Conservation (phyloP, 2,888 invertebrate genomes). For the Cetonia aurata region DNA sequence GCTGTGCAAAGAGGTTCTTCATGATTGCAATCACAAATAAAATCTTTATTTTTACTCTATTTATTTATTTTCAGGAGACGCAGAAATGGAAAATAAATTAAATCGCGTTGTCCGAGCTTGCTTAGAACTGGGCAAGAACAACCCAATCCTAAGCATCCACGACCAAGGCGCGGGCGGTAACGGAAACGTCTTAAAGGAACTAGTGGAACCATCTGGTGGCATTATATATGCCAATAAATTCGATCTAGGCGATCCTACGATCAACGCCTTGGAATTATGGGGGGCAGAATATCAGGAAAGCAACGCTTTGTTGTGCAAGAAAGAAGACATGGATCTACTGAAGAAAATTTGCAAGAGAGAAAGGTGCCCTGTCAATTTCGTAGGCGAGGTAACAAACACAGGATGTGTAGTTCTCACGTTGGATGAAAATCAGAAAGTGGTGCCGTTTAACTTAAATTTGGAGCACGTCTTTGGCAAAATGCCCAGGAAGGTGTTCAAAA, state of each 20-base stretch:
- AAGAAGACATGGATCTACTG: conserved; percentile 75
- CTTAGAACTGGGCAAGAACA: conserved; percentile 82
- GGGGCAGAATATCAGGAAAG: conserved; percentile 99
- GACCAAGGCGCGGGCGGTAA: conserved; percentile 99
- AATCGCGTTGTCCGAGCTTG: conserved; percentile 95
- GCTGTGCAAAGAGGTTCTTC: conserved; percentile 89
- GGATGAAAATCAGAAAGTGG: conserved; percentile 72
- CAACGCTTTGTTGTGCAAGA: conserved; percentile 86
- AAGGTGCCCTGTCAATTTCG: conserved; percentile 92
- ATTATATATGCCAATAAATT: conserved; percentile 89
- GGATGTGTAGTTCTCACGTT: conserved; percentile 78
- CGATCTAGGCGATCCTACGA: conserved; percentile 93
- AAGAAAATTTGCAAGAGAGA: conserved; percentile 84
- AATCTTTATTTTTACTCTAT: conserved; percentile 49
- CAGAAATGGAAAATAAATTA: conserved; percentile 98
- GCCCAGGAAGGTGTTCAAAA: conserved; percentile 78
- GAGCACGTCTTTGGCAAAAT: conserved; percentile 91
- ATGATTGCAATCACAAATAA: neutral
- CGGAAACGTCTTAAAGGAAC: conserved; percentile 96
- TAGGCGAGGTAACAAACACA: conserved; percentile 91
- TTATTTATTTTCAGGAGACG: conserved; percentile 73
- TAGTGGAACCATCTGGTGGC: conserved; percentile 95
- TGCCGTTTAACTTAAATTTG: conserved; percentile 90
- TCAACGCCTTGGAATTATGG: conserved; percentile 95
- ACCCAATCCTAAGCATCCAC: conserved; percentile 96